Percentiles rank a stretch among this genome's conserved stretches.
Evolutionary conservation across 1,140 invertebrate species (phyloP).

Genomic region (Drosophila arizonae): DNA sequence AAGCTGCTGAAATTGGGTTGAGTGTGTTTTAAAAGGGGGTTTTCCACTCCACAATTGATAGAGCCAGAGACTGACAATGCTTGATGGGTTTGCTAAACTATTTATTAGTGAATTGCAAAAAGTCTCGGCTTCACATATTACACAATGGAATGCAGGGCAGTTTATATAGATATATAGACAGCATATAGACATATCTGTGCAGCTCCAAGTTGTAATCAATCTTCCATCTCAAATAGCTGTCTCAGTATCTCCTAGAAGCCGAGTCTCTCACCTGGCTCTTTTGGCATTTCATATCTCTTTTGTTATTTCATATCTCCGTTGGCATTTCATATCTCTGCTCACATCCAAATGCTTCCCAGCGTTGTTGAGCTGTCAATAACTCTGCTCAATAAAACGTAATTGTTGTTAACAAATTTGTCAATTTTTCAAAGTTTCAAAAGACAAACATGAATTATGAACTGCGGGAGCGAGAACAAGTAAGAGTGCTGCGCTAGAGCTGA

Average conservation of each 20-base stretch:
- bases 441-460: constrained; percentile 12
- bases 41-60: not conserved
- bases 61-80: not conserved
- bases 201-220: too few species aligned
- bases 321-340: not conserved
- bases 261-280: not conserved
- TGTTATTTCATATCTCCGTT: not conserved
- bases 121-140: not conserved
- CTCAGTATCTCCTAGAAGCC: too few species aligned
- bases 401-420: constrained; percentile 21
- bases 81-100: constrained; percentile 1
- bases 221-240: too few species aligned
- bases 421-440: constrained; percentile 6
- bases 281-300: not conserved
- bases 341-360: not conserved
- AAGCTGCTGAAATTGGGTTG: constrained; percentile 24
- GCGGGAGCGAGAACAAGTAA: not conserved
- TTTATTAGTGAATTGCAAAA: constrained; percentile 2
- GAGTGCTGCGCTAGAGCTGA: not conserved
- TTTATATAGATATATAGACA: too few species aligned
- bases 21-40: not conserved
- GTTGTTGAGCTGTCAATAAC: not conserved
- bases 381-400: constrained; percentile 8
- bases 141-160: not conserved
- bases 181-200: too few species aligned